Percentiles rank a stretch among this genome's conserved stretches.
Conservation (phyloP, 2,888 invertebrate genomes). For the Helleia helle region DNA sequence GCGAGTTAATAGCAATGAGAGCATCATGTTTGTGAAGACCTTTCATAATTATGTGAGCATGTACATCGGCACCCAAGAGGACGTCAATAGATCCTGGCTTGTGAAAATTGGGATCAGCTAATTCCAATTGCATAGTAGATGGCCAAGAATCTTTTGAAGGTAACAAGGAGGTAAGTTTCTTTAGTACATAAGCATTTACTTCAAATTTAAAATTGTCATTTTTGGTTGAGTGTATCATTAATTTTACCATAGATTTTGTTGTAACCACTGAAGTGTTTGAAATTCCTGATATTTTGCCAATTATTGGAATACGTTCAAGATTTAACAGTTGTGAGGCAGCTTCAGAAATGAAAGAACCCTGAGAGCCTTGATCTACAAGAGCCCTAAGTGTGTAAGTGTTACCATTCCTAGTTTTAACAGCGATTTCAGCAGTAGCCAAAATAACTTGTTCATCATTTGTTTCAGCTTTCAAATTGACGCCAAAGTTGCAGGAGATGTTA, state of each 20-base stretch:
- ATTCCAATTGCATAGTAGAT: conserved; percentile 13
- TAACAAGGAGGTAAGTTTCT: too few relatives aligned
- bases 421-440: conserved; percentile 18
- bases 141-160: conserved; percentile 13
- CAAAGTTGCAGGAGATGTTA: too few relatives aligned
- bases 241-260: conserved; percentile 19
- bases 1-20: conserved; percentile 18
- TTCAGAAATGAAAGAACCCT: conserved; percentile 20
- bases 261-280: conserved; percentile 16
- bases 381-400: conserved; percentile 15
- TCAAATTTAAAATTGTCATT: conserved; percentile 4
- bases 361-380: conserved; percentile 21
- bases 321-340: conserved; percentile 16
- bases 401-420: conserved; percentile 11
- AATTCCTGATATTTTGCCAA: conserved; percentile 20
- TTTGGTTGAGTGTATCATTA: conserved; percentile 11
- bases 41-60: conserved; percentile 18
- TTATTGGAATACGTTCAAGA: conserved; percentile 14
- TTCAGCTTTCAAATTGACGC: too few relatives aligned
- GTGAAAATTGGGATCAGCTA: conserved; percentile 18
- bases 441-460: too few relatives aligned
- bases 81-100: conserved; percentile 21
- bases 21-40: conserved; percentile 17
- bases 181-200: conserved; percentile 17
- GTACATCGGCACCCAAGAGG: conserved; percentile 20